phyloP scores from a whole-genome alignment of 2,797 vertebrate species.

The Pangasius sanitwongsei region DNA sequence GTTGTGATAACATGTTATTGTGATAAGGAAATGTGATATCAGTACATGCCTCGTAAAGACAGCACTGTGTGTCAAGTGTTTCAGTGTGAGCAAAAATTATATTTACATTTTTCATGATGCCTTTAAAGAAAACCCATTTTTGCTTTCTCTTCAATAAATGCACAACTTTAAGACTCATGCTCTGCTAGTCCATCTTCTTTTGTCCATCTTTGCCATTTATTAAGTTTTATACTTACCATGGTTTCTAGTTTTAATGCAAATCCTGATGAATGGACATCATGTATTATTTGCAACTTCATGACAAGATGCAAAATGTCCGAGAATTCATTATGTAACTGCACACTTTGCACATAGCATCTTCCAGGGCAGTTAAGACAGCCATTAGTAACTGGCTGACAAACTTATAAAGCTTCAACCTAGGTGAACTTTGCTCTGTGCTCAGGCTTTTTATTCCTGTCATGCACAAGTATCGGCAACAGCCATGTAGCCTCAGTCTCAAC shows the following conservation, averaged over 20 bases:
- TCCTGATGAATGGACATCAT: not conserved
- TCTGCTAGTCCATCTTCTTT: conserved; percentile 7
- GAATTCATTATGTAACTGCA: not conserved
- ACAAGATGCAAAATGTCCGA: not conserved
- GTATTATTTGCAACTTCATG: not conserved
- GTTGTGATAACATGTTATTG: not conserved
- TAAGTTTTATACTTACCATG: not conserved
- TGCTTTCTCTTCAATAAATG: conserved; percentile 36
- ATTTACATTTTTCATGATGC: not conserved
- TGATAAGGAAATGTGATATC: not conserved
- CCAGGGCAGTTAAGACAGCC: not conserved
- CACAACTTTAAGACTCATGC: conserved; percentile 1
- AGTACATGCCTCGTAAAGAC: not conserved
- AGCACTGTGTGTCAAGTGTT: not conserved
- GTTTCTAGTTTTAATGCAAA: not conserved
- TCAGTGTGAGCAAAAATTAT: not conserved
- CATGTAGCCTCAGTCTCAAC: conserved; percentile 37
- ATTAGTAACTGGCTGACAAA: not conserved
- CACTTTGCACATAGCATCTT: not conserved
- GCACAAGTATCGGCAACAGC: conserved; percentile 38
- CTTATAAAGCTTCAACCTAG: not conserved
- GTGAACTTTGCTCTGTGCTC: conserved; percentile 30
- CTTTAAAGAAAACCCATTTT: not conserved
- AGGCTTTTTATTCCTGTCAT: conserved; percentile 33
- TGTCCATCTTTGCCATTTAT: conserved; percentile 8